Percentiles rank a stretch among this genome's conserved stretches.
Conservation (phyloP, 1,140 invertebrate species). For the Homarus americanus region DNA sequence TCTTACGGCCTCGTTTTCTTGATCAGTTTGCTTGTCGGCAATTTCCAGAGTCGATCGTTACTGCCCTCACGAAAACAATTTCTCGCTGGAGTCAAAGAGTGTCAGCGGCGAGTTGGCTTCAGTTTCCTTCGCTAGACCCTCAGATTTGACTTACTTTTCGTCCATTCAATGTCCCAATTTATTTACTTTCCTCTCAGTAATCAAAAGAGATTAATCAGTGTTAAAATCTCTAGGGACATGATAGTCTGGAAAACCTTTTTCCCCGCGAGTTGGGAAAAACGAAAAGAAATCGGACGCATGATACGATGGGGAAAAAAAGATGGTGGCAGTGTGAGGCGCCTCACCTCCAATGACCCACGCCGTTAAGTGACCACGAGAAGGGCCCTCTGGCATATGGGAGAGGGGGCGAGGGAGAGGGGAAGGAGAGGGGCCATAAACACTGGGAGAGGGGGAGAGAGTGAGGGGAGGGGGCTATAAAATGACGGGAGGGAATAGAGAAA, state of each 20-base stretch:
- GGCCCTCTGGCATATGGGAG: slow-evolving; percentile 29
- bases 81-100: slow-evolving; percentile 49
- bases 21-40: slow-evolving; percentile 71
- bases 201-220: background rate
- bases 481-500: background rate
- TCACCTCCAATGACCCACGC: slow-evolving; percentile 60
- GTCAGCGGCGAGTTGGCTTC: background rate
- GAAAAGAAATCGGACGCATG: slow-evolving; percentile 30
- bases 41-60: slow-evolving; percentile 71
- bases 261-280: slow-evolving; percentile 1
- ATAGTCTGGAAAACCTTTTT: background rate
- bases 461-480: background rate
- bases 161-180: background rate
- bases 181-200: background rate
- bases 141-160: background rate
- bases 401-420: background rate
- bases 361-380: slow-evolving; percentile 66
- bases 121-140: background rate
- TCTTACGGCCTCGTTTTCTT: slow-evolving; percentile 69
- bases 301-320: slow-evolving; percentile 15
- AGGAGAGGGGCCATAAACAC: too few relatives aligned
- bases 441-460: background rate
- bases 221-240: background rate
- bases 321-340: slow-evolving; percentile 17
- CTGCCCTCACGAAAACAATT: slow-evolving; percentile 63